Conservation (phyloP, 2,113 vertebrate species). For the Stegastes partitus region DNA sequence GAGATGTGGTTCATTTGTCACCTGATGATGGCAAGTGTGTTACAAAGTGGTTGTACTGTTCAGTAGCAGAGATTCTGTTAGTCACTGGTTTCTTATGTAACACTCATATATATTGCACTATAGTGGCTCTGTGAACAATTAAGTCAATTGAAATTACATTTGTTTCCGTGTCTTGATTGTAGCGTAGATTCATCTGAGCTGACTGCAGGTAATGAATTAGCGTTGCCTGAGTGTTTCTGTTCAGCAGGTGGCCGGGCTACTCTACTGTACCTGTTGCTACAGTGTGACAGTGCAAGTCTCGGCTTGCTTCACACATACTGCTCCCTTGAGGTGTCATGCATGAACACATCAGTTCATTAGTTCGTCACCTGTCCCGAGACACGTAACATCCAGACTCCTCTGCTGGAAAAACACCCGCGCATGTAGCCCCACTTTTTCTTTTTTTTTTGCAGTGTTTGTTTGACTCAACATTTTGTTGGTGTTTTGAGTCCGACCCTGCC, state of each 20-base stretch:
- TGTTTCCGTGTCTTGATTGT: background rate
- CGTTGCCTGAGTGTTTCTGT: background rate
- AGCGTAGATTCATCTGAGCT: background rate
- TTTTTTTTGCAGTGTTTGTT: background rate
- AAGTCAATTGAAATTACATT: background rate
- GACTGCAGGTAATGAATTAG: background rate
- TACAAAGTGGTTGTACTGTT: background rate
- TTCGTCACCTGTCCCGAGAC: constrained; percentile 34
- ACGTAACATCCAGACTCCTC: constrained; percentile 29
- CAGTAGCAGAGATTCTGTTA: background rate
- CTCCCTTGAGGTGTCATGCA: constrained; percentile 53
- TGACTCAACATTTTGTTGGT: background rate
- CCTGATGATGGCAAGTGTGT: background rate
- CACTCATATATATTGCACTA: constrained; percentile 2
- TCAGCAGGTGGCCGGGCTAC: background rate
- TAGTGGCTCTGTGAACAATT: constrained; percentile 15
- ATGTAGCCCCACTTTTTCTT: background rate
- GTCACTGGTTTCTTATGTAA: background rate
- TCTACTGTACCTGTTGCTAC: background rate
- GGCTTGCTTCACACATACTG: constrained; percentile 77
- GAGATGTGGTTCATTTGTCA: background rate
- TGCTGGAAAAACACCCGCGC: constrained; percentile 37
- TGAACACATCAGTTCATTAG: constrained; percentile 67
- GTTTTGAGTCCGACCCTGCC: background rate
- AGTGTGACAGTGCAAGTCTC: constrained; percentile 71